phyloP scores from a whole-genome alignment of 1,140 invertebrate species.

The Oreohelix idahoensis region DNA sequence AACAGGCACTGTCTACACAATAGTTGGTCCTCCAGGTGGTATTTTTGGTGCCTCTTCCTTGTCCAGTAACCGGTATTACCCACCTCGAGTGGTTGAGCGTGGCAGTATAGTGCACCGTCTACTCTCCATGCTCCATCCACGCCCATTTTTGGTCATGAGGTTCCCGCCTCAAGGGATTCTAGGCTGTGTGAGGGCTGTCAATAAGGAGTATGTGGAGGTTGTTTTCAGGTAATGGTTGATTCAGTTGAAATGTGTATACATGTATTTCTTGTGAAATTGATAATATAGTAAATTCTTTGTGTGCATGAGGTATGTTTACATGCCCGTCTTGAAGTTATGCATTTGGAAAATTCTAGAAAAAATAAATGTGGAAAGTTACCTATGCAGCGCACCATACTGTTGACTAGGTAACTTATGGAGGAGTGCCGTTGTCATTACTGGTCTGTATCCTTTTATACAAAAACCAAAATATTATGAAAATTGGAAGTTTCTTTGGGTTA shows the following conservation, averaged over 20 bases:
- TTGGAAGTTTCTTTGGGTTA: too few species aligned
- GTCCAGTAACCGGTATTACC: slow-evolving; percentile 66
- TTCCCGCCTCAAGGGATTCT: slow-evolving; percentile 71
- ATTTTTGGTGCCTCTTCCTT: slow-evolving; percentile 33
- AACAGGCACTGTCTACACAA: slow-evolving; percentile 21
- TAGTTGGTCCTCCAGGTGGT: background rate
- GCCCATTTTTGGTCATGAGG: slow-evolving; percentile 68
- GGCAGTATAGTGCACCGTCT: slow-evolving; percentile 58
- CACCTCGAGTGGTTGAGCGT: slow-evolving; percentile 50
- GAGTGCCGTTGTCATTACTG: too few species aligned
- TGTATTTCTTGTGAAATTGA: too few species aligned
- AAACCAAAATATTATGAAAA: too few species aligned
- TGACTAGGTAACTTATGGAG: too few species aligned
- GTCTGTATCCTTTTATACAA: too few species aligned
- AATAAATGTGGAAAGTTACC: background rate
- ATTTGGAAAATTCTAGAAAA: background rate
- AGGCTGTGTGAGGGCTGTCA: slow-evolving; percentile 65
- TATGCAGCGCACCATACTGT: too few species aligned
- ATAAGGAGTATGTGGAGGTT: slow-evolving; percentile 69
- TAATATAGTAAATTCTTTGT: too few species aligned
- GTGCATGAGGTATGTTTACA: too few species aligned
- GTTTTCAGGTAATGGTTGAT: slow-evolving; percentile 68
- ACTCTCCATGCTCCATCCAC: slow-evolving; percentile 69
- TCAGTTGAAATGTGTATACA: too few species aligned
- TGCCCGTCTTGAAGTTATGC: too few species aligned